Evolutionary conservation across 2,888 invertebrate genomes (phyloP).

Genomic region (Augiades crinisus): DNA sequence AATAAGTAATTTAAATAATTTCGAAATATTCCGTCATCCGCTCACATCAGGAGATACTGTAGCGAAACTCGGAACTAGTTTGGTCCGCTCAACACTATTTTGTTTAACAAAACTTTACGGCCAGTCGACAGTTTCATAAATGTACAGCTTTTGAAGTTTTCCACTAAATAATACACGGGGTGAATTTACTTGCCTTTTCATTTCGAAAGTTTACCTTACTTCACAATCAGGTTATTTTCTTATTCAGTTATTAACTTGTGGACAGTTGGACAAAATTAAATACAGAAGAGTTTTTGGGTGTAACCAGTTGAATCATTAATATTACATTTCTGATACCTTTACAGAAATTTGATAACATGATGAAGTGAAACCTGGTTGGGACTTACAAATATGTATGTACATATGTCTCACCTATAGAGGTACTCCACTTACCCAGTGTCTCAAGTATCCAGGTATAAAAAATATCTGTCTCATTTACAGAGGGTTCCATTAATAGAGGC

Average conservation of each 20-base stretch:
- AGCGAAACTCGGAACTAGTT: conserved; percentile 60
- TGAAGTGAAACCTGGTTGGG: too few relatives aligned
- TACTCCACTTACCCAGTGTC: too few relatives aligned
- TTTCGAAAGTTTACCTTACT: conserved; percentile 12
- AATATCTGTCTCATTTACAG: too few relatives aligned
- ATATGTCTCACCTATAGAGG: too few relatives aligned
- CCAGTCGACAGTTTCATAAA: conserved; percentile 53
- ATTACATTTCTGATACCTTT: too few relatives aligned
- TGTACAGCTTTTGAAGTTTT: conserved; percentile 56
- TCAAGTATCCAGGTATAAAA: too few relatives aligned
- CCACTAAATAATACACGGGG: conserved; percentile 45
- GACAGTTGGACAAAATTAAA: too few relatives aligned
- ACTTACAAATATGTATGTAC: too few relatives aligned
- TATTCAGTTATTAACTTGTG: neutral
- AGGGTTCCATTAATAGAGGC: too few relatives aligned
- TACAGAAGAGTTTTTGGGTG: too few relatives aligned
- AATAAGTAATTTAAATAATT: too few relatives aligned
- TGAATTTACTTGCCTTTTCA: conserved; percentile 29
- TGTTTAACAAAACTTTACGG: conserved; percentile 69
- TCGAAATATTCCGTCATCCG: conserved; percentile 55
- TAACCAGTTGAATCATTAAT: neutral
- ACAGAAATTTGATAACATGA: too few relatives aligned
- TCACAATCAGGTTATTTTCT: conserved; percentile 14
- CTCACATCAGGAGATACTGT: conserved; percentile 49
- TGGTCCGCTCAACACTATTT: conserved; percentile 49